Evolutionary conservation across 2,888 invertebrate species (phyloP).

Genomic region (Rotaria magnacalcarata): DNA sequence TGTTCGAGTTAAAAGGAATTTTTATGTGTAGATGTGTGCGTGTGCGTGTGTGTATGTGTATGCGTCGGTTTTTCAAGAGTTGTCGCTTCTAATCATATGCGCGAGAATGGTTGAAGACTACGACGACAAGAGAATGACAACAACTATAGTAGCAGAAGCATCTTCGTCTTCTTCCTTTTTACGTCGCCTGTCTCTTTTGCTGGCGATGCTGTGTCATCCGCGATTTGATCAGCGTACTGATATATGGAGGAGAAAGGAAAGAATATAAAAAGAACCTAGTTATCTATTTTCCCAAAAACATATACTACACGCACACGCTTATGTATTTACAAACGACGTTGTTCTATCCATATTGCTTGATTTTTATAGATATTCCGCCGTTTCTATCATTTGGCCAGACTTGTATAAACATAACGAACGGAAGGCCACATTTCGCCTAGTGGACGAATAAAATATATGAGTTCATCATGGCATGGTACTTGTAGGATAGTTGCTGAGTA

Average conservation of each 20-base stretch:
- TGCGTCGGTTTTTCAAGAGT: neutral
- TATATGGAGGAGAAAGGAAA: neutral
- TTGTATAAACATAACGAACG: constrained; percentile 3
- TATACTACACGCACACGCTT: neutral
- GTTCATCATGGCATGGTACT: neutral
- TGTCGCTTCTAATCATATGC: constrained; percentile 12
- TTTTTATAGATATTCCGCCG: neutral
- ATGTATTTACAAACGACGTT: neutral
- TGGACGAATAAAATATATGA: neutral
- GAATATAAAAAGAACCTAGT: neutral
- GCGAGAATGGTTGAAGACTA: neutral
- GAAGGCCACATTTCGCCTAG: neutral
- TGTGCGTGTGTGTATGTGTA: neutral
- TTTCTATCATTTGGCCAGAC: neutral
- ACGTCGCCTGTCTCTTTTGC: neutral
- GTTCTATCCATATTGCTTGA: neutral
- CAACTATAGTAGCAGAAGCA: neutral
- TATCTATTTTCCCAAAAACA: neutral
- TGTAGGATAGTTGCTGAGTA: neutral
- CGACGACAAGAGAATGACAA: constrained; percentile 20
- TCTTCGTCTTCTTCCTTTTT: neutral
- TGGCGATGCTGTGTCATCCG: neutral
- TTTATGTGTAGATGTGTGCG: neutral
- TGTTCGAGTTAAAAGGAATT: constrained; percentile 1
- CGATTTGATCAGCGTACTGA: neutral